phyloP scores from a whole-genome alignment of 2,888 invertebrate species.

The Polylopha cassiicola region DNA sequence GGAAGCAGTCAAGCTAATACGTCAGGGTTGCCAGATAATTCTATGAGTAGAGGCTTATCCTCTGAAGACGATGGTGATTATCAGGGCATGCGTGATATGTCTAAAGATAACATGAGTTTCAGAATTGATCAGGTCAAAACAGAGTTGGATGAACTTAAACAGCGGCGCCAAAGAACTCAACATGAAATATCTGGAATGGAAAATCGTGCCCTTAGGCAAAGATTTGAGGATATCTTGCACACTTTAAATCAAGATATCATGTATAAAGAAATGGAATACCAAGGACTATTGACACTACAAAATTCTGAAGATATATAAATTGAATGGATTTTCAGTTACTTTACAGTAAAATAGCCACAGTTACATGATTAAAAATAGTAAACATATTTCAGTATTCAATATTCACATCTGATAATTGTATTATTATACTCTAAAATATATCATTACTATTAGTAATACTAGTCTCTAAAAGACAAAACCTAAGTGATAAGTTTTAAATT shows the following conservation, averaged over 20 bases:
- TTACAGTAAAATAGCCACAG: too few species aligned
- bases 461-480: too few species aligned
- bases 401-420: too few species aligned
- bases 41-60: conserved; percentile 41
- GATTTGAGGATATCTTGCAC: conserved; percentile 89
- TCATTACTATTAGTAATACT: too few species aligned
- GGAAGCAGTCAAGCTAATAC: conserved; percentile 37
- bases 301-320: conserved; percentile 62
- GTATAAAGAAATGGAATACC: conserved; percentile 84
- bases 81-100: conserved; percentile 41
- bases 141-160: conserved; percentile 86
- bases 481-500: too few species aligned
- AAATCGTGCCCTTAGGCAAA: conserved; percentile 87
- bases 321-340: conserved; percentile 1
- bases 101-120: conserved; percentile 74
- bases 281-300: conserved; percentile 58
- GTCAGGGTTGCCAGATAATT: conserved; percentile 36
- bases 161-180: conserved; percentile 86
- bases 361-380: too few species aligned
- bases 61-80: conserved; percentile 58
- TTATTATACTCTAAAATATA: too few species aligned
- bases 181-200: conserved; percentile 90
- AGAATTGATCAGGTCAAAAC: conserved; percentile 84
- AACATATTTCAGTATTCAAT: too few species aligned
- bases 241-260: conserved; percentile 87